Percentiles rank a stretch among this genome's conserved stretches.
These are phyloP conservation scores for Alethe diademata DNA, from an alignment of 2,113 vertebrate species.

Conservation along the genomic window DNA sequence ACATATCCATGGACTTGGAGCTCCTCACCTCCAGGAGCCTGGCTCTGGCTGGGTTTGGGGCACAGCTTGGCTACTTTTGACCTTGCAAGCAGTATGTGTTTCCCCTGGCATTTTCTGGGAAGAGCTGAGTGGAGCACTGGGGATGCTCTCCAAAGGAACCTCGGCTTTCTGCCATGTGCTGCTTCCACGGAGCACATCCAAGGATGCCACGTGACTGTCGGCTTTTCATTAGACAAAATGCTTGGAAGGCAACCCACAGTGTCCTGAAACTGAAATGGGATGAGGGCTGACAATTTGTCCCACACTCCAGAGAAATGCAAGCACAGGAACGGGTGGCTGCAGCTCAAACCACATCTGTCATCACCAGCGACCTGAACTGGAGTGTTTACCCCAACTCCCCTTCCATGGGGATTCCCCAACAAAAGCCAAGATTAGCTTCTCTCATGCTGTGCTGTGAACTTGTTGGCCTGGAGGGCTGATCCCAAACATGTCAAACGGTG, in stretches of 20 bases:
- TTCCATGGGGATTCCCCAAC: fast-evolving
- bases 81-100: background rate
- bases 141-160: background rate
- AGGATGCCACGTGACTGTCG: fast-evolving
- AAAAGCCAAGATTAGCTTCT: background rate
- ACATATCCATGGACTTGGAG: background rate
- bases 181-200: fast-evolving
- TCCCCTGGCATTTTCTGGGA: background rate
- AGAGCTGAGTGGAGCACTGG: background rate
- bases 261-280: background rate
- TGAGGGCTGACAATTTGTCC: background rate
- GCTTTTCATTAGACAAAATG: background rate
- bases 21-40: background rate
- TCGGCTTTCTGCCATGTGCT: background rate
- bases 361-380: background rate
- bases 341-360: background rate
- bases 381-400: fast-evolving
- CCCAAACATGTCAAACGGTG: background rate
- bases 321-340: background rate
- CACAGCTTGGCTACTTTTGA: background rate
- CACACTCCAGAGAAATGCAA: background rate
- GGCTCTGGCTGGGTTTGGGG: fast-evolving
- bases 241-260: background rate
- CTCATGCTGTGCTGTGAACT: background rate
- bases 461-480: background rate